Evolutionary conservation across 2,113 vertebrate genomes (phyloP).

Genomic region (Anarrhichthys ocellatus): DNA sequence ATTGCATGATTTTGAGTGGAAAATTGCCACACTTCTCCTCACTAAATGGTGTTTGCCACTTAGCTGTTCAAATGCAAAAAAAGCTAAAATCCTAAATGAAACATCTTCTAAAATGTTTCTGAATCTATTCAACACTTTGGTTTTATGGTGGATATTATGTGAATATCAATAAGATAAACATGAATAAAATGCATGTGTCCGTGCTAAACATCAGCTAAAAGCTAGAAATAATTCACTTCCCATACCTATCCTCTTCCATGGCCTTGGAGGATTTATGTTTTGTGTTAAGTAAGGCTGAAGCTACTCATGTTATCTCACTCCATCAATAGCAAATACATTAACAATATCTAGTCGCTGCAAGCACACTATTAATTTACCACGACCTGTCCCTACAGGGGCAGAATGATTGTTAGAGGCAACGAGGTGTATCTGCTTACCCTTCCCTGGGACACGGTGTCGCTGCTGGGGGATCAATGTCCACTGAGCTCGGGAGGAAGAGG

Average conservation of each 20-base stretch:
- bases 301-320: constrained; percentile 89
- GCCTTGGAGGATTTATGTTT: constrained; percentile 88
- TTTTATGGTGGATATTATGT: constrained; percentile 16
- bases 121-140: background rate
- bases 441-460: constrained; percentile 86
- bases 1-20: constrained; percentile 6
- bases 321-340: constrained; percentile 91
- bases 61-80: background rate
- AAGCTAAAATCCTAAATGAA: background rate
- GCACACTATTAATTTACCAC: constrained; percentile 90
- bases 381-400: constrained; percentile 86
- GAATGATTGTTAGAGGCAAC: constrained; percentile 88
- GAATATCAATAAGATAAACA: constrained; percentile 21
- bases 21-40: constrained; percentile 12
- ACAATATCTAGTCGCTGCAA: constrained; percentile 89
- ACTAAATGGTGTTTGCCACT: constrained; percentile 8
- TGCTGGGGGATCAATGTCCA: constrained; percentile 89
- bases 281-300: constrained; percentile 91
- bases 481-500: constrained; percentile 74
- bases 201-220: constrained; percentile 40
- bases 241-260: constrained; percentile 67
- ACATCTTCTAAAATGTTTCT: background rate
- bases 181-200: constrained; percentile 9
- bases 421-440: constrained; percentile 86
- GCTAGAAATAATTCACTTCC: constrained; percentile 48